A percentile compares a stretch with the other conserved stretches of the same genome.
These are phyloP conservation scores for Anthopleura sola DNA, from an alignment of 64 coral and sea anemone species.

Conservation along the genomic window DNA sequence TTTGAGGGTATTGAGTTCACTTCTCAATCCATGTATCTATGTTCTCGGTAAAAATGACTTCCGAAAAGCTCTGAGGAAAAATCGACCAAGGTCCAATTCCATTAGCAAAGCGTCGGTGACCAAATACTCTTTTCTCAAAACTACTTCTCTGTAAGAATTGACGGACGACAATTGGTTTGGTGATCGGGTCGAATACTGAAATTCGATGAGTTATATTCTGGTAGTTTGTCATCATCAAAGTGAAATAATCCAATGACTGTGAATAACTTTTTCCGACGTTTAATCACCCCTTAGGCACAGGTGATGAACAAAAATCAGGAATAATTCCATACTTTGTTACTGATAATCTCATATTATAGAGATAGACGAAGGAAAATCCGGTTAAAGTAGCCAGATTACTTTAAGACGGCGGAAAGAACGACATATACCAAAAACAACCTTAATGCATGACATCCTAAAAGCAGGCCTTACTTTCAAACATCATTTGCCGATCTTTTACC, in stretches of 20 bases:
- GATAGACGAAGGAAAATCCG: background rate
- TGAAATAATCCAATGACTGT: background rate
- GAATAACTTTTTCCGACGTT: background rate
- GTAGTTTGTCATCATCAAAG: too few relatives aligned
- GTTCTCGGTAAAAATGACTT: conserved; percentile 71
- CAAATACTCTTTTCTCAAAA: conserved; percentile 45
- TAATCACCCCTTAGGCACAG: background rate
- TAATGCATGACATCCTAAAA: background rate
- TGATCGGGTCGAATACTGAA: background rate
- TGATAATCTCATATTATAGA: background rate
- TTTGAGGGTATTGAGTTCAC: conserved; percentile 45
- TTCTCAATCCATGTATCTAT: conserved; percentile 63
- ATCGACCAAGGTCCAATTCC: background rate
- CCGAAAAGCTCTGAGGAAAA: conserved; percentile 36
- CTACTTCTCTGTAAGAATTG: conserved; percentile 17
- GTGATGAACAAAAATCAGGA: background rate
- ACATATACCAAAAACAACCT: too few relatives aligned
- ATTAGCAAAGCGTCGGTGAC: conserved; percentile 28
- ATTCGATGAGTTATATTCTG: background rate
- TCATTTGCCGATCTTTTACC: too few relatives aligned
- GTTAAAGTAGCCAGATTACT: background rate
- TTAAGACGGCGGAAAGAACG: too few relatives aligned
- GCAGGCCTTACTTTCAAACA: too few relatives aligned
- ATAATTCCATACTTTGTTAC: background rate
- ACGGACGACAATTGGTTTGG: background rate